phyloP scores from a whole-genome alignment of 2,113 vertebrate species.

The Oostethus manadensis region DNA sequence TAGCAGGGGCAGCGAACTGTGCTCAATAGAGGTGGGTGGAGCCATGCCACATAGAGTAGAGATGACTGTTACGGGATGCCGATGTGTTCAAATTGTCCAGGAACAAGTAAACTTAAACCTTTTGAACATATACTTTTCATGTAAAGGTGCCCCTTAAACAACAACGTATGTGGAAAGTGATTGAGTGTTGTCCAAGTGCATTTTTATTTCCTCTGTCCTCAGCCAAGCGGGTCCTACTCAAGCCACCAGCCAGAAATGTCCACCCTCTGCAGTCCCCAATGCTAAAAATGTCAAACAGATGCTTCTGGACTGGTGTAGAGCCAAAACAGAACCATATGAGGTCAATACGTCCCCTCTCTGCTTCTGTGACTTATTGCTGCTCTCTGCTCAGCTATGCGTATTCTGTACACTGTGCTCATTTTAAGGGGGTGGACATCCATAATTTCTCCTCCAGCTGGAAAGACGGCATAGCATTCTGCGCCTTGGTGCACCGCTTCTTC shows the following conservation, averaged over 20 bases:
- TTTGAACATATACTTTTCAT: too few relatives aligned
- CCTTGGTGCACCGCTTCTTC: constrained; percentile 94
- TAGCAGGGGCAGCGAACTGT: too few relatives aligned
- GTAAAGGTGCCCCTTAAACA: too few relatives aligned
- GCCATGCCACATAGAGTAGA: too few relatives aligned
- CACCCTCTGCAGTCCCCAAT: constrained; percentile 79
- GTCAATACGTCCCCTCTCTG: constrained; percentile 62
- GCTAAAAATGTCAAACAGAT: constrained; percentile 97
- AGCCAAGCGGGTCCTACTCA: constrained; percentile 33
- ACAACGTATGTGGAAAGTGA: too few relatives aligned
- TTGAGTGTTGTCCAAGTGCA: neutral
- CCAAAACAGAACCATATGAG: constrained; percentile 95
- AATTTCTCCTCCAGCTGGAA: constrained; percentile 99
- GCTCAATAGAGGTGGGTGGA: too few relatives aligned
- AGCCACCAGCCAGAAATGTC: constrained; percentile 67
- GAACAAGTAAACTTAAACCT: too few relatives aligned
- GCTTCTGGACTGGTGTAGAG: constrained; percentile 97
- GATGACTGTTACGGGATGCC: too few relatives aligned
- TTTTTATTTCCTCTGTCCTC: neutral
- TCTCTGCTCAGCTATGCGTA: constrained; percentile 21
- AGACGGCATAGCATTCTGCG: constrained; percentile 96
- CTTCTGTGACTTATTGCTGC: constrained; percentile 26
- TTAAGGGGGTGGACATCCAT: constrained; percentile 87
- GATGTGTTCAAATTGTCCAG: too few relatives aligned
- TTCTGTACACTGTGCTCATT: constrained; percentile 8